phyloP scores from a whole-genome alignment of 2,888 invertebrate species.

The Phengaris arion region DNA sequence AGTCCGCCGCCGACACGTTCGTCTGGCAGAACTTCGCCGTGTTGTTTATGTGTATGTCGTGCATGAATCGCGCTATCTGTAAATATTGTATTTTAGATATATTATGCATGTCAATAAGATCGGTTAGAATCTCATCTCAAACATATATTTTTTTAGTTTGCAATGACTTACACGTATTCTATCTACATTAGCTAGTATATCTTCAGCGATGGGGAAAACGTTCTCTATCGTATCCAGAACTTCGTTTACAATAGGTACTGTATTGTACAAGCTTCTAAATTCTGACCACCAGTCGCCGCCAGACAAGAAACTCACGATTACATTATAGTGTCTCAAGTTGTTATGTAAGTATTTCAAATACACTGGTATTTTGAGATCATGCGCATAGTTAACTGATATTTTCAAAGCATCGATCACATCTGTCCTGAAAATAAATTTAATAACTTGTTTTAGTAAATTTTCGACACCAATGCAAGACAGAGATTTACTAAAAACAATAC shows the following conservation, averaged over 20 bases:
- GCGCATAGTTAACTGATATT: constrained; percentile 56
- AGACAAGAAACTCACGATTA: constrained; percentile 59
- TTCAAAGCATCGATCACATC: constrained; percentile 51
- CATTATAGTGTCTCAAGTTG: constrained; percentile 56
- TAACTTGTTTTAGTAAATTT: not conserved
- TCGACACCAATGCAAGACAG: too few relatives aligned
- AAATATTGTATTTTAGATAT: constrained; percentile 23
- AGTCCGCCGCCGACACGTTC: constrained; percentile 59
- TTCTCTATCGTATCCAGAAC: constrained; percentile 60
- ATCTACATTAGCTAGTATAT: constrained; percentile 64
- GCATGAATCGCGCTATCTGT: constrained; percentile 66
- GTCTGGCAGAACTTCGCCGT: constrained; percentile 56
- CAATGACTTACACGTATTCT: constrained; percentile 63
- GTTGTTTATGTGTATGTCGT: constrained; percentile 61
- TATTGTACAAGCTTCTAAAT: constrained; percentile 51
- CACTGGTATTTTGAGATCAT: constrained; percentile 60
- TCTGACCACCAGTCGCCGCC: constrained; percentile 68
- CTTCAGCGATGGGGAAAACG: constrained; percentile 59
- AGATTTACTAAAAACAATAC: not conserved
- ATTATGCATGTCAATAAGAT: constrained; percentile 15
- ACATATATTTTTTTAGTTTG: not conserved
- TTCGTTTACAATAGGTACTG: constrained; percentile 50
- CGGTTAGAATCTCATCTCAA: not conserved
- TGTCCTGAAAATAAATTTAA: constrained; percentile 49
- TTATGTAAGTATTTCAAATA: constrained; percentile 67